Percentiles rank a stretch among this genome's conserved stretches.
Conservation (phyloP, 2,797 vertebrate genomes). For the Cheirogaleus major region DNA sequence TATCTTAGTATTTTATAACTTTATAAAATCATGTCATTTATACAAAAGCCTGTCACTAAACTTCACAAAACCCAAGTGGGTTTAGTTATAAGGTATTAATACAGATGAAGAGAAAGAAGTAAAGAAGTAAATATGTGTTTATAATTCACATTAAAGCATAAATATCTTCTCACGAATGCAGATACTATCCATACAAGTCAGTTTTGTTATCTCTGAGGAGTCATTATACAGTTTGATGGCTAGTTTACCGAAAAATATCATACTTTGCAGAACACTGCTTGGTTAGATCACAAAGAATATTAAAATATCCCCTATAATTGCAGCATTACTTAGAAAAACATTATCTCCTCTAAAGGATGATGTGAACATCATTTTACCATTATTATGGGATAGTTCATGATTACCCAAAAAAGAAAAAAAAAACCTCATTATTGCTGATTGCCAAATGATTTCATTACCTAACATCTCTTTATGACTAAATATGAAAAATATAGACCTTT, state of each 20-base stretch:
- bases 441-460: neutral
- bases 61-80: neutral
- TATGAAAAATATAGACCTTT: neutral
- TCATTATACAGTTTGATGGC: neutral
- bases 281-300: neutral
- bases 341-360: neutral
- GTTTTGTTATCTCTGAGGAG: neutral
- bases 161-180: neutral
- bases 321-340: neutral
- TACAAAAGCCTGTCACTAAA: slow-evolving; percentile 7
- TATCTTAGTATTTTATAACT: neutral
- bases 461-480: neutral
- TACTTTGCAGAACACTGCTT: neutral
- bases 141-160: neutral
- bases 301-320: neutral
- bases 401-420: neutral
- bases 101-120: neutral
- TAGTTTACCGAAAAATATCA: neutral
- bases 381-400: neutral
- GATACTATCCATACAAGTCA: neutral
- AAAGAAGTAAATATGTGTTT: neutral
- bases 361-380: neutral
- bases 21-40: slow-evolving; percentile 17
- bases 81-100: neutral
- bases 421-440: neutral